Evolutionary conservation across 1,140 invertebrate species (phyloP), one percentile per base, ranked within the genome.

Genomic region (Drosophila pruinosa): DNA sequence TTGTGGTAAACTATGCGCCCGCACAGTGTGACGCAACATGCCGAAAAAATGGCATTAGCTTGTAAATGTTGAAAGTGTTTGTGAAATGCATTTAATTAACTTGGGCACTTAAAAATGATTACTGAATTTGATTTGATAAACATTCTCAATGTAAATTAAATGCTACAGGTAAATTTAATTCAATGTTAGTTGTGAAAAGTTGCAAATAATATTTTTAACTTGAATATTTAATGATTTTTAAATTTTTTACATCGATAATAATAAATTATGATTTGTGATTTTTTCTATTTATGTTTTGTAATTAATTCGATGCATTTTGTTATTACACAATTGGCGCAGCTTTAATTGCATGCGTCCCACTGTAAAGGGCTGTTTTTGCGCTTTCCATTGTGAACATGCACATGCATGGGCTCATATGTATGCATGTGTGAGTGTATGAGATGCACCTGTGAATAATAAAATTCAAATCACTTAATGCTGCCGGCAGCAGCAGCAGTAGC

Each of bases 371-470:
- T 38, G 31, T 26, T 50, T 43, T 38, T 34, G 28, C n/a, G 12
- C 38, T 31, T 22, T 45, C 28, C 10, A 36, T 53, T 52, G 45
- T 69, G 56, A 21, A 31, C 15, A 24, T 62, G 50, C 36, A 15
- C 34, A 8, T 53, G 19, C 14, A 21, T 28, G n/a, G 26, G 5
- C n/a, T n/a, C n/a, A n/a, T n/a, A 12, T 67, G 38, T 39, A 15
- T 34, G 17, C 48, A 31, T 26, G 39, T 45, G 17, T 50, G 45
- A 70, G 61, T 70, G 61, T 53, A 61, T 67, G 67, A 48, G 72
- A 75, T 78, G 78, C 80, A 86, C 82, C 82, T 86, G 82, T 78
- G 79, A 86, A 88, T 82, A 86, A 86, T 86, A 88, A 86, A 86
- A 88, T 86, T 86, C 82, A 86, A 86, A 86, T 86, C 81, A 86